phyloP scores from a whole-genome alignment of 1,140 invertebrate species.

The Cotesia typhae region DNA sequence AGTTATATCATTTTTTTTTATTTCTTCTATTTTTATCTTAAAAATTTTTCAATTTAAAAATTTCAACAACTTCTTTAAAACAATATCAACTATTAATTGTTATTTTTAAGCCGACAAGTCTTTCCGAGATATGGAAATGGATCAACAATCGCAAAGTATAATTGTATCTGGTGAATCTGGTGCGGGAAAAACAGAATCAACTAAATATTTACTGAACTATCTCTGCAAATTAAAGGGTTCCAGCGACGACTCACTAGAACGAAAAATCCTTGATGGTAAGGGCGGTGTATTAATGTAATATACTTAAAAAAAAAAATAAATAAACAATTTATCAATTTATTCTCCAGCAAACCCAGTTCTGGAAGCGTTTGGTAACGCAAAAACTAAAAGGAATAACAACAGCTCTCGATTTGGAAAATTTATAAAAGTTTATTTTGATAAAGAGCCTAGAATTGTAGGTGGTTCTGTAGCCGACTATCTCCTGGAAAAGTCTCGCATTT shows the following conservation, averaged over 20 bases:
- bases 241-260: conserved; percentile 88
- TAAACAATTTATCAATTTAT: too few relatives aligned
- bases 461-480: conserved; percentile 96
- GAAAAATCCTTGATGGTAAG: conserved; percentile 90
- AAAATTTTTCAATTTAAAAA: background rate
- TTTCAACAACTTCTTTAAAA: conserved; percentile 20
- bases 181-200: conserved; percentile 97
- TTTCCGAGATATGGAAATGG: conserved; percentile 92
- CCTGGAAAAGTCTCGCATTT: conserved; percentile 92
- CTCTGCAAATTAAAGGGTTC: conserved; percentile 89
- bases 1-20: background rate
- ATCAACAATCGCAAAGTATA: conserved; percentile 94
- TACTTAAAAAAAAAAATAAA: too few relatives aligned
- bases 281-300: too few relatives aligned
- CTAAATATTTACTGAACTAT: conserved; percentile 96
- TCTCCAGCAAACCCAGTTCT: conserved; percentile 89
- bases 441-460: conserved; percentile 86
- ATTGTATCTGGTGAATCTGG: conserved; percentile 97
- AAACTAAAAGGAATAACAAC: conserved; percentile 96
- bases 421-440: conserved; percentile 96
- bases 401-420: conserved; percentile 96
- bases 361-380: conserved; percentile 97
- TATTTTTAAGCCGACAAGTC: conserved; percentile 82
- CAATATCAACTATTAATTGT: conserved; percentile 37
- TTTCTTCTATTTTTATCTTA: background rate